A percentile compares a stretch with the other conserved stretches of the same genome.
Evolutionary conservation across 2,797 vertebrate species (phyloP).

Genomic region (Cirrhinus molitorella): DNA sequence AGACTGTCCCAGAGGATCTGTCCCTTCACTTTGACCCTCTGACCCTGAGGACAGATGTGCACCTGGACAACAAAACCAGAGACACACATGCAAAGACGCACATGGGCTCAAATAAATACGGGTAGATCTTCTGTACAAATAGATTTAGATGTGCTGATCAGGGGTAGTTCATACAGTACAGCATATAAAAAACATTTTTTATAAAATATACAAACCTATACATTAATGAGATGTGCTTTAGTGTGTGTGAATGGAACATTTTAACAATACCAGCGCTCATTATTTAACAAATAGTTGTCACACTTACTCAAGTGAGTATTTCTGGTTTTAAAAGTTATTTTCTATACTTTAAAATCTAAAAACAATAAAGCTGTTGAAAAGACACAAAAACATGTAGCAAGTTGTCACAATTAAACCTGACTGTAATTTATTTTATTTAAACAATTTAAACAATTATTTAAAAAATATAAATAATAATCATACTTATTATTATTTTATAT

Average conservation of each 20-base stretch:
- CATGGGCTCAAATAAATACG: constrained; percentile 55
- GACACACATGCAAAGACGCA: constrained; percentile 35
- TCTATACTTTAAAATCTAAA: neutral
- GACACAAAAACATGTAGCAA: neutral
- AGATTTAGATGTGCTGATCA: constrained; percentile 33
- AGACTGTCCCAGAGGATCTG: constrained; percentile 79
- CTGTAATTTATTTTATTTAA: neutral
- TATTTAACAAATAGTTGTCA: neutral
- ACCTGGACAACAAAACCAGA: constrained; percentile 55
- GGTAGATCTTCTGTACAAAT: constrained; percentile 56
- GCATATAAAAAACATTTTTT: neutral
- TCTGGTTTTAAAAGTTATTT: neutral
- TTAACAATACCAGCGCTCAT: neutral
- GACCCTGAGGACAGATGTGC: constrained; percentile 65
- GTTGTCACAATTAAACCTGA: neutral
- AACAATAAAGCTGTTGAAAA: neutral
- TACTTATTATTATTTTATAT: too few species aligned
- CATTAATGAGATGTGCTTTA: neutral
- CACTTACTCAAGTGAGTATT: neutral
- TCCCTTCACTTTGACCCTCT: constrained; percentile 67
- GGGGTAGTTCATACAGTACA: constrained; percentile 6
- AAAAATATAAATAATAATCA: too few species aligned
- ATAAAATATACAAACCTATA: neutral
- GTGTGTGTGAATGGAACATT: neutral
- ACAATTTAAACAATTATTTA: too few species aligned